Percentiles rank a stretch among this genome's conserved stretches.
Conservation (phyloP, 2,113 vertebrate species). For the Lycaon pictus region DNA sequence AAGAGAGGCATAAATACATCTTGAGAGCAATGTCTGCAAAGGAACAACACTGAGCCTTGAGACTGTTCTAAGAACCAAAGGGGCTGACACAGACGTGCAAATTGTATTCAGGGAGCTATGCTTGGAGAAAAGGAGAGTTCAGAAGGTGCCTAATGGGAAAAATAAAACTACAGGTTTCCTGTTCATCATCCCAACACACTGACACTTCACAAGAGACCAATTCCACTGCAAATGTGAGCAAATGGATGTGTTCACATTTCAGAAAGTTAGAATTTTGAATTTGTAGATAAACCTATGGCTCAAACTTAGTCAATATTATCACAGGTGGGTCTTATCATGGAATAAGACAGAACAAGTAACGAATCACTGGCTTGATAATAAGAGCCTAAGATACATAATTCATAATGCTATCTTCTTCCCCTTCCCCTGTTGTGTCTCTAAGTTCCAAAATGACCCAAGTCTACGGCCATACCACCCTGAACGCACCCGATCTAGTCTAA, state of each 20-base stretch:
- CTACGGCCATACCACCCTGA: no score
- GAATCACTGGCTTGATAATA: background rate
- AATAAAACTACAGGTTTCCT: background rate
- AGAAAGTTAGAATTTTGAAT: background rate
- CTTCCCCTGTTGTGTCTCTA: background rate
- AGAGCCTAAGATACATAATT: background rate
- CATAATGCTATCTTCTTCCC: background rate
- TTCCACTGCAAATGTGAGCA: background rate
- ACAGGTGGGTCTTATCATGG: background rate
- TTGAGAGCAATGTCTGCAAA: no score
- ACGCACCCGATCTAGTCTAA: background rate
- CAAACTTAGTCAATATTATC: background rate
- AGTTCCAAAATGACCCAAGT: background rate
- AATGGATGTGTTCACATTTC: background rate
- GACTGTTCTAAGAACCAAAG: background rate
- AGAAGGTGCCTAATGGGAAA: background rate
- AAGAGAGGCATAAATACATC: background rate
- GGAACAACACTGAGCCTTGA: background rate
- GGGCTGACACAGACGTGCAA: background rate
- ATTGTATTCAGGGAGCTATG: accelerated
- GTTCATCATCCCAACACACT: background rate
- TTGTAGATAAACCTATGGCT: background rate
- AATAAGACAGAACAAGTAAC: background rate
- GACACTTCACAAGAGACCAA: background rate
- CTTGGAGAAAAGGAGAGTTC: background rate